A percentile compares a stretch with the other conserved stretches of the same genome.
Evolutionary conservation across 2,888 invertebrate species (phyloP).

Genomic region (Keiferia lycopersicella): DNA sequence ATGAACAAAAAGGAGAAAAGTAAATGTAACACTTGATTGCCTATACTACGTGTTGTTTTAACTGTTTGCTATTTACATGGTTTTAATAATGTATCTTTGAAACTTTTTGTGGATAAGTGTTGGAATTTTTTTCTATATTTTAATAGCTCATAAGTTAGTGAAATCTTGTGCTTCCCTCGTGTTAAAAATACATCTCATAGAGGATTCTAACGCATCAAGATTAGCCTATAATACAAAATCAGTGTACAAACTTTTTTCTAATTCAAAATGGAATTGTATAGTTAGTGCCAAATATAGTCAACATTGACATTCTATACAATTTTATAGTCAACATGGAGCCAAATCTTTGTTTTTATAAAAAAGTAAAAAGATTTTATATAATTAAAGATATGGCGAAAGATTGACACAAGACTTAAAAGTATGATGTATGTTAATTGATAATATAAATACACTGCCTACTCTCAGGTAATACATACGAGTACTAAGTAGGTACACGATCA

Average conservation of each 20-base stretch:
- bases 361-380: background rate
- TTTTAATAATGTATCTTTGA: background rate
- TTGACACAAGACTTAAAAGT: background rate
- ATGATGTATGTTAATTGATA: background rate
- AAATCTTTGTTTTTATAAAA: background rate
- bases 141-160: constrained; percentile 8
- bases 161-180: constrained; percentile 29
- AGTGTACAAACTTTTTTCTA: background rate
- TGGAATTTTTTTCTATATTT: background rate
- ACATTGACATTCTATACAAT: constrained; percentile 41
- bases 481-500: background rate
- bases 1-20: too few species aligned
- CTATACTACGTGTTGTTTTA: background rate
- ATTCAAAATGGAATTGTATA: constrained; percentile 44
- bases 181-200: constrained; percentile 8
- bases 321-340: constrained; percentile 23
- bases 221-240: background rate
- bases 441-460: background rate
- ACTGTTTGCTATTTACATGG: background rate
- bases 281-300: constrained; percentile 42
- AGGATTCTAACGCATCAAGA: background rate
- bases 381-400: background rate
- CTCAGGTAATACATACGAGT: background rate
- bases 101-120: constrained; percentile 1
- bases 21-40: too few species aligned